These are phyloP conservation scores for Rafetus swinhoei DNA, from an alignment of 2,113 vertebrate genomes.

Conservation along the genomic window DNA sequence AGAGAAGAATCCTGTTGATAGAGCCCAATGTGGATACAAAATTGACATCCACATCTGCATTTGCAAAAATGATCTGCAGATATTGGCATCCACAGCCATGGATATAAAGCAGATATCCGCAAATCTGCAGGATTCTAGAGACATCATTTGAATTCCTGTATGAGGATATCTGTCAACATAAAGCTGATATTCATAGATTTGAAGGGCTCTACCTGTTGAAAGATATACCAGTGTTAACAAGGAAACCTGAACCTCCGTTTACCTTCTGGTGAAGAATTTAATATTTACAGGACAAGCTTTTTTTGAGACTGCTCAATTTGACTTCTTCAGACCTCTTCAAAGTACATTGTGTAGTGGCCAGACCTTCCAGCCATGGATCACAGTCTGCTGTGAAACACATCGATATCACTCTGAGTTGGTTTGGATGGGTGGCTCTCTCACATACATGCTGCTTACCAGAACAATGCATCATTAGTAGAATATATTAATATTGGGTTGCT, in stretches of 20 bases:
- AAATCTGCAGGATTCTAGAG: too few relatives aligned
- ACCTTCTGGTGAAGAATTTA: background rate
- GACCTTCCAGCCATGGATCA: fast-evolving
- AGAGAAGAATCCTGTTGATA: background rate
- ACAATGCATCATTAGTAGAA: fast-evolving
- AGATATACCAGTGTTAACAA: background rate
- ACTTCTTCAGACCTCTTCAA: fast-evolving
- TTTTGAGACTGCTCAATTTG: fast-evolving
- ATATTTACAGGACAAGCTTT: background rate
- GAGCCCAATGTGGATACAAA: too few relatives aligned
- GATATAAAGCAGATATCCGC: too few relatives aligned
- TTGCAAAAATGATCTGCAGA: too few relatives aligned
- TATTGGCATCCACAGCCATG: too few relatives aligned
- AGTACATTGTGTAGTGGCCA: background rate
- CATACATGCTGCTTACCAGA: fast-evolving
- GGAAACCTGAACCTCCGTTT: background rate
- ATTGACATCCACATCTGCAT: too few relatives aligned
- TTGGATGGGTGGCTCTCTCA: background rate
- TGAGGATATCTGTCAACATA: too few relatives aligned
- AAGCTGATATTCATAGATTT: too few relatives aligned
- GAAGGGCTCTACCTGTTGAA: background rate
- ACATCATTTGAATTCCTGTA: too few relatives aligned
- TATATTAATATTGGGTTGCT: background rate
- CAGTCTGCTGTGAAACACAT: fast-evolving
- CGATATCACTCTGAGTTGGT: fast-evolving